Evolutionary conservation across 2,888 invertebrate species (phyloP).

Genomic region (Drosophila mulleri): DNA sequence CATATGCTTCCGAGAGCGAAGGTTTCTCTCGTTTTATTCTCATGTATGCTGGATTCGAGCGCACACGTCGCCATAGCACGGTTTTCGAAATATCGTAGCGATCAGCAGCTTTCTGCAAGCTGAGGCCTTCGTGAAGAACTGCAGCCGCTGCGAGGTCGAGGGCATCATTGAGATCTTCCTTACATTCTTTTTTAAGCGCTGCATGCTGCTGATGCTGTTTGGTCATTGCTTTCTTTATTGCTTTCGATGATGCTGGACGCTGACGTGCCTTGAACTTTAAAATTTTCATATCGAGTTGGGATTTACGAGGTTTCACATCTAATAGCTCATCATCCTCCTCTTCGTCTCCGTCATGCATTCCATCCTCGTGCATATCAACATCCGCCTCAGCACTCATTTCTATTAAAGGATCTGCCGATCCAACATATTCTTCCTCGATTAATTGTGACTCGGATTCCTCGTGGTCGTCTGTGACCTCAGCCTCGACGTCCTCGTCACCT

Average conservation of each 20-base stretch:
- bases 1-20: conserved; percentile 81
- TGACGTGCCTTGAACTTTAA: conserved; percentile 35
- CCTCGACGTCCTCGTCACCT: conserved; percentile 74
- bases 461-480: conserved; percentile 64
- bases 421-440: conserved; percentile 78
- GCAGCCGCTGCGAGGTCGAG: conserved; percentile 83
- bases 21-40: conserved; percentile 83
- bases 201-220: conserved; percentile 54
- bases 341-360: conserved; percentile 55
- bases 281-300: conserved; percentile 47
- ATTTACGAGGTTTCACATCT: conserved; percentile 62
- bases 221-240: conserved; percentile 41
- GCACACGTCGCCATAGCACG: conserved; percentile 84
- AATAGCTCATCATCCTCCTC: conserved; percentile 58
- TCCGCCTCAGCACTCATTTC: conserved; percentile 65
- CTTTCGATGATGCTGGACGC: conserved; percentile 39
- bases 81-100: conserved; percentile 84
- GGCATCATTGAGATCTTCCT: conserved; percentile 72
- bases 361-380: conserved; percentile 59
- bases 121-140: conserved; percentile 82
- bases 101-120: conserved; percentile 84
- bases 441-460: conserved; percentile 75
- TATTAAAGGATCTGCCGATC: conserved; percentile 67
- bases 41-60: conserved; percentile 83
- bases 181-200: conserved; percentile 58